Base-by-base conservation (phyloP, 1,140 invertebrate species). In the Araneus ventricosus region DNA sequence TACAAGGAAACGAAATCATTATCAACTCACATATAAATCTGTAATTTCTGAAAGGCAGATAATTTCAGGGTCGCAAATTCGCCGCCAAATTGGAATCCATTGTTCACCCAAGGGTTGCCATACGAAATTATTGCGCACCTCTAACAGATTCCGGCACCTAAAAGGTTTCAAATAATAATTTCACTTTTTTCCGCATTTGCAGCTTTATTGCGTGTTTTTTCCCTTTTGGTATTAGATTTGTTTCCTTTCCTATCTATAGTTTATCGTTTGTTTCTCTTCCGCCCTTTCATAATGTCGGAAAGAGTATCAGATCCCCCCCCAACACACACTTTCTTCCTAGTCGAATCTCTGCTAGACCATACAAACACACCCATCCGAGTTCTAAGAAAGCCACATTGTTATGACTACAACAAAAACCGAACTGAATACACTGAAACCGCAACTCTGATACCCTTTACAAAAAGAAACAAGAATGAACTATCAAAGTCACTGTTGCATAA, bases 81-180 rank as follows among this genome's bases (percentile, higher is more conserved):
- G n/a, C 63, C 63, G 63, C 63, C 63, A 67, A 67, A 67, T 67
- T 67, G 24, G 63, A 27, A 67, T 8, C 27, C 27, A 67, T 67
- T 67, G 63, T 67, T 67, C 63, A 67, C 63, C 24, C 27, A n/a
- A 67, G 63, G 63, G 63, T 67, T 67, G 63, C 63, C 63, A 67
- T 10, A 10, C 27, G 7, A 67, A 67, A 67, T 27, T n/a, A 67
- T 67, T 67, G 63, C 63, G 63, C 27, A n/a, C 63, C 14, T 10
- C 8, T 14, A 4, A 10, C 27, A 3, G 63, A 67, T n/a, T 67
- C 5, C 7, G 24, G 63, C 27, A 67, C 63, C 27, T 67, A 8
- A 67, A n/a, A 67, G 24, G 24, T 67, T 67, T 67, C 63, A 30
- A 4, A 27, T 67, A 27, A 27, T 67, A 27, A 27, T 67, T n/a